These are phyloP conservation scores for Catharus bicknelli DNA, from an alignment of 2,113 vertebrate genomes.

Conservation along the genomic window DNA sequence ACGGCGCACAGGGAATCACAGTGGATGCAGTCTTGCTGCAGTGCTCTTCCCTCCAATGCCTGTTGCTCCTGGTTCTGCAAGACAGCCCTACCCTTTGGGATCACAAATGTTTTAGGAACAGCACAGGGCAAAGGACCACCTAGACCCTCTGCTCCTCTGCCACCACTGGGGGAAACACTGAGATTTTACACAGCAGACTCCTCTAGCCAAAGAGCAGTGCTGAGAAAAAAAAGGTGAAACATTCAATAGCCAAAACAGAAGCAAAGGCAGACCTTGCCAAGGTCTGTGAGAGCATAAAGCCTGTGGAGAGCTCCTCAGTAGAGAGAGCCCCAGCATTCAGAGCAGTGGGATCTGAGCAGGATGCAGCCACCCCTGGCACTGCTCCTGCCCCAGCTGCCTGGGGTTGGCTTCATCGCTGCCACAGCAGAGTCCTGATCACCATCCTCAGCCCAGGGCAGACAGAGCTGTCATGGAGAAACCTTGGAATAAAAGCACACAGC, in stretches of 20 bases:
- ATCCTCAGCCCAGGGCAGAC: not conserved
- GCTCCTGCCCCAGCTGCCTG: not conserved
- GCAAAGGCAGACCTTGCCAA: not conserved
- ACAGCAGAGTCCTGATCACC: not conserved
- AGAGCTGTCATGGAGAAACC: not conserved
- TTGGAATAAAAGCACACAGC: not conserved
- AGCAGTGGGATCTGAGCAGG: not conserved
- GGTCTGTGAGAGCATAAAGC: not conserved
- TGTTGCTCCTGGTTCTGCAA: not conserved
- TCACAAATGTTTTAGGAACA: not conserved
- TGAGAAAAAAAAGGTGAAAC: not conserved
- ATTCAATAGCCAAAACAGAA: not conserved
- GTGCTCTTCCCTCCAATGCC: not conserved
- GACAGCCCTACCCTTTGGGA: not conserved
- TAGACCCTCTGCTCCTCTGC: not conserved
- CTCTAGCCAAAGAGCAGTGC: not conserved
- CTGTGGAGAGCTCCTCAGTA: not conserved
- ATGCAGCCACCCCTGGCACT: not conserved
- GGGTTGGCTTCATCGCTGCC: not conserved
- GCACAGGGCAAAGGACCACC: not conserved
- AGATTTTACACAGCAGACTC: not conserved
- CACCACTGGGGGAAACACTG: not conserved
- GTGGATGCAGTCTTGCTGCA: rapidly evolving
- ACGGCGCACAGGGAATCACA: rapidly evolving
- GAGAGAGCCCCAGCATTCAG: not conserved